phyloP scores from a whole-genome alignment of 2,797 vertebrate species.

The Coluber constrictor region DNA sequence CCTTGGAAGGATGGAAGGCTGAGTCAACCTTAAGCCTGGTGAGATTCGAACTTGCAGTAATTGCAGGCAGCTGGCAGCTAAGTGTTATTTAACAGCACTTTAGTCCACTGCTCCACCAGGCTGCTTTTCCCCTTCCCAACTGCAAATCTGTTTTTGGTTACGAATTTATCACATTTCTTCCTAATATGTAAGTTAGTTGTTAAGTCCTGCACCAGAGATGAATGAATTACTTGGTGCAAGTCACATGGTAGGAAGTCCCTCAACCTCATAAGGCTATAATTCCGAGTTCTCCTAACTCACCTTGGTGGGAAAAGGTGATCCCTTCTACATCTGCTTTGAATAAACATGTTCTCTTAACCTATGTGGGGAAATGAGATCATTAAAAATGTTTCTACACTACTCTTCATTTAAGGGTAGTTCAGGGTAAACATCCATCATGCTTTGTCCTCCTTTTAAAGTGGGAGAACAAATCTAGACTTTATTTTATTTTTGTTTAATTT shows the following conservation, averaged over 20 bases:
- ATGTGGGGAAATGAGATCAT: constrained; percentile 46
- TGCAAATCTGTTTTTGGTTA: constrained; percentile 66
- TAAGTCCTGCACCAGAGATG: constrained; percentile 36
- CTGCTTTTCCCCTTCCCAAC: background rate
- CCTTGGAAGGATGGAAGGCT: too few relatives aligned
- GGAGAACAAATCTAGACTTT: background rate
- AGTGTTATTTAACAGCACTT: too few relatives aligned
- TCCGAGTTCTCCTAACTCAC: constrained; percentile 36
- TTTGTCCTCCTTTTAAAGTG: background rate
- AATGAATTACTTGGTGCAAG: constrained; percentile 51
- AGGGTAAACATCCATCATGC: background rate
- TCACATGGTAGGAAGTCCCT: constrained; percentile 44
- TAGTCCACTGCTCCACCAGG: too few relatives aligned
- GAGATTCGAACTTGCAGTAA: too few relatives aligned
- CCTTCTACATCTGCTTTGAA: constrained; percentile 63
- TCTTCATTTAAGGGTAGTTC: background rate
- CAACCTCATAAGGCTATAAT: constrained; percentile 39
- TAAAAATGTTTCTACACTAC: background rate
- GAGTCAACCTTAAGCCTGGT: too few relatives aligned
- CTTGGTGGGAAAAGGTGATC: constrained; percentile 51
- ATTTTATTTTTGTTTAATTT: background rate
- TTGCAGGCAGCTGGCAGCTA: too few relatives aligned
- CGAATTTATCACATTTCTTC: constrained; percentile 33
- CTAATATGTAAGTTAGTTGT: constrained; percentile 36
- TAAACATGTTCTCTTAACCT: constrained; percentile 52